These are phyloP conservation scores for Acrobasis suavella DNA, from an alignment of 2,888 invertebrate genomes.

Conservation along the genomic window DNA sequence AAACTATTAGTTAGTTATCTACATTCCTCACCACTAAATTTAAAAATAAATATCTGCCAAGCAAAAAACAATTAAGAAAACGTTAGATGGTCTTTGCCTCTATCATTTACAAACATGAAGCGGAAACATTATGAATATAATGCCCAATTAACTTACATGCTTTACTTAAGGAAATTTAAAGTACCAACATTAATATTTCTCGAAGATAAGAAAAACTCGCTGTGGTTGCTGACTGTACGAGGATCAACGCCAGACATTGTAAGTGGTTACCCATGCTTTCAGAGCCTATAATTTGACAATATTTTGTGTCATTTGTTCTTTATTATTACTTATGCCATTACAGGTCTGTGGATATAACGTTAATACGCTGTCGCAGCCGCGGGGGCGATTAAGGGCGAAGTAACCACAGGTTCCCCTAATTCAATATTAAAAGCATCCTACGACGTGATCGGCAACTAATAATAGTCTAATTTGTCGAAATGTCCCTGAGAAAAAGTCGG, in stretches of 20 bases:
- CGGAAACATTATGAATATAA: slow-evolving; percentile 11
- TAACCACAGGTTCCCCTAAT: slow-evolving; percentile 81
- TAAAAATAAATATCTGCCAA: not conserved
- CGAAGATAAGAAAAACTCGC: not conserved
- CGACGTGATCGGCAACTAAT: slow-evolving; percentile 80
- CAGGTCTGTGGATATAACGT: slow-evolving; percentile 76
- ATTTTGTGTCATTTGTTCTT: slow-evolving; percentile 82
- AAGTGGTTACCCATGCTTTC: slow-evolving; percentile 80
- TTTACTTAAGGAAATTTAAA: slow-evolving; percentile 1
- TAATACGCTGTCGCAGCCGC: slow-evolving; percentile 70
- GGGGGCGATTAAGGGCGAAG: slow-evolving; percentile 75
- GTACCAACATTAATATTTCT: not conserved
- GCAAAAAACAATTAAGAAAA: slow-evolving; percentile 24
- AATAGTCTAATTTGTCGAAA: slow-evolving; percentile 79
- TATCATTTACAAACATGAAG: slow-evolving; percentile 10
- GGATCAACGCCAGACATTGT: slow-evolving; percentile 74
- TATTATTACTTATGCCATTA: slow-evolving; percentile 81
- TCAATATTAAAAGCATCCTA: slow-evolving; percentile 83
- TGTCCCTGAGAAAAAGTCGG: slow-evolving; percentile 81
- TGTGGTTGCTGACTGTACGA: slow-evolving; percentile 57
- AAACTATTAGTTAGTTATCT: too few relatives aligned
- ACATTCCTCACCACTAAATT: not conserved
- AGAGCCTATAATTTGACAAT: slow-evolving; percentile 82
- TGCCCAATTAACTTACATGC: slow-evolving; percentile 11
- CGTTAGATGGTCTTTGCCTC: slow-evolving; percentile 1